Conservation (phyloP, 2,888 invertebrate species). For the Campoletis raptor region DNA sequence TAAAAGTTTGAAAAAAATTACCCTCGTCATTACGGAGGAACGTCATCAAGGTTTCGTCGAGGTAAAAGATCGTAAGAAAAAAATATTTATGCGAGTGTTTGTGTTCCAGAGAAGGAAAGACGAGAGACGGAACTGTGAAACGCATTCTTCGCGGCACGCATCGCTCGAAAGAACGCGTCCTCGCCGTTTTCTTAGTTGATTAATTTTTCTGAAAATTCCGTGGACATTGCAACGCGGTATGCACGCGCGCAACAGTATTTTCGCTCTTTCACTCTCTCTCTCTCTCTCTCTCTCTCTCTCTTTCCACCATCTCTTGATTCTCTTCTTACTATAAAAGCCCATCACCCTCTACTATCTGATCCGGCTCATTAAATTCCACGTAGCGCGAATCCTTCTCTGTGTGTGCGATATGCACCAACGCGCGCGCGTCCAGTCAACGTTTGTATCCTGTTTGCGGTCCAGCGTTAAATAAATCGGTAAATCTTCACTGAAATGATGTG, state of each 20-base stretch:
- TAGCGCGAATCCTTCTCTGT: slow-evolving; percentile 15
- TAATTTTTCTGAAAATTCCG: slow-evolving; percentile 67
- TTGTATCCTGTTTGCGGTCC: slow-evolving; percentile 43
- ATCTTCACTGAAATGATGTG: slow-evolving; percentile 40
- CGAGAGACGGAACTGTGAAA: slow-evolving; percentile 56
- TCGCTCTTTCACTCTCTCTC: background rate
- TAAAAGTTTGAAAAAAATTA: background rate
- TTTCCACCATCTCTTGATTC: slow-evolving; percentile 13
- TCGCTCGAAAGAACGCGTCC: slow-evolving; percentile 57
- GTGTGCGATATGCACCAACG: slow-evolving; percentile 16
- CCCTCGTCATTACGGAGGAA: slow-evolving; percentile 52
- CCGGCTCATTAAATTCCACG: slow-evolving; percentile 65
- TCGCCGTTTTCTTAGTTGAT: slow-evolving; percentile 64
- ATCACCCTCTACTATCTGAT: slow-evolving; percentile 62
- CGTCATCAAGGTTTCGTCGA: slow-evolving; percentile 54
- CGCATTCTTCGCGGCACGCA: slow-evolving; percentile 62
- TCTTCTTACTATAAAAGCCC: slow-evolving; percentile 21
- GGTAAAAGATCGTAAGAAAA: background rate
- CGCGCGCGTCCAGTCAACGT: slow-evolving; percentile 20
- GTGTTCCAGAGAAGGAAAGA: slow-evolving; percentile 34
- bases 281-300: slow-evolving; percentile 14
- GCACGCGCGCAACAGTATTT: slow-evolving; percentile 29
- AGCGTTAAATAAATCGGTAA: slow-evolving; percentile 34
- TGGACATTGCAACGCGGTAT: slow-evolving; percentile 53
- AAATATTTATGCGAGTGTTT: slow-evolving; percentile 15